phyloP scores from a whole-genome alignment of 2,113 vertebrate species.

The Typhlomys cinereus region DNA sequence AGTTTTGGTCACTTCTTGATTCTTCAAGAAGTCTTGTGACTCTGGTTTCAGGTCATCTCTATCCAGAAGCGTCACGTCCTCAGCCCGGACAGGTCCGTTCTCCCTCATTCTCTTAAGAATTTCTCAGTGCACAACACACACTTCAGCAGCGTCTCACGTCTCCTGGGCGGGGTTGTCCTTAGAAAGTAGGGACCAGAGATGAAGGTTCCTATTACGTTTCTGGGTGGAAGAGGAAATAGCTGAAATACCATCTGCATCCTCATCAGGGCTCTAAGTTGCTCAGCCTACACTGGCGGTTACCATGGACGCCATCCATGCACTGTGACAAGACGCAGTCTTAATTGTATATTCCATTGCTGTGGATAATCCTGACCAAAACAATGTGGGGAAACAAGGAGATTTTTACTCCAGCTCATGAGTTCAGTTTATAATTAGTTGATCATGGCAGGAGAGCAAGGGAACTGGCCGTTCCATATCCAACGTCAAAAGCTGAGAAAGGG shows the following conservation, averaged over 20 bases:
- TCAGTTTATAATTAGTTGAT: no score
- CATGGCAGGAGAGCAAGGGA: no score
- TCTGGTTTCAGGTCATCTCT: background rate
- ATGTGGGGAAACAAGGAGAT: no score
- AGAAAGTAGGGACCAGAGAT: background rate
- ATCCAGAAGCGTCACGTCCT: background rate
- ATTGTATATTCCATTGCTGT: no score
- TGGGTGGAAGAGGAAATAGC: background rate
- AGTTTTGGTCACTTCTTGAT: background rate
- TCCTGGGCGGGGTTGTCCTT: background rate
- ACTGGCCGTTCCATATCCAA: no score
- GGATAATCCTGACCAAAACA: no score
- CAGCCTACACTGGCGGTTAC: no score
- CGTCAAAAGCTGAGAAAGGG: no score
- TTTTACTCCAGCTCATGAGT: no score
- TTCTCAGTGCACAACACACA: background rate
- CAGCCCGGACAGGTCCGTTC: background rate
- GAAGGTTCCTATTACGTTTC: background rate
- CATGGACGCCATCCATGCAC: background rate
- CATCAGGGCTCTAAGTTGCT: background rate
- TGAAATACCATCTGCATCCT: background rate
- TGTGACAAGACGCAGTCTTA: background rate
- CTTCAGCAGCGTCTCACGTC: background rate
- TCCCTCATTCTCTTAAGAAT: background rate
- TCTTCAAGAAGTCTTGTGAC: background rate